phyloP scores from a whole-genome alignment of 1,140 invertebrate genomes.

The Drosophila burlai region DNA sequence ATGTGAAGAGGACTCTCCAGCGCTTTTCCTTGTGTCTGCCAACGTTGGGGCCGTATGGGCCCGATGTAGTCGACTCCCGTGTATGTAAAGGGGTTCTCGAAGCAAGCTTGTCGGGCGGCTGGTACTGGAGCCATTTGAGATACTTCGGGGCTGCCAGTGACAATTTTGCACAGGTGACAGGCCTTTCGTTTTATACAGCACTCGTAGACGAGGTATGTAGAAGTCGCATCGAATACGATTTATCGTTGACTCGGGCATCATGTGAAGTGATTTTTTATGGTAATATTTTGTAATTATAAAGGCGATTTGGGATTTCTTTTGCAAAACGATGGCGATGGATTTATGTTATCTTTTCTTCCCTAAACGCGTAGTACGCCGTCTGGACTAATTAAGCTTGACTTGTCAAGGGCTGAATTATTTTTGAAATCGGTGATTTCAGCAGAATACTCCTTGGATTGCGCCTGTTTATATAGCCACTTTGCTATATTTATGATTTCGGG shows the following conservation, averaged over 20 bases:
- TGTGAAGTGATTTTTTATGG: neutral
- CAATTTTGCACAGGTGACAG: neutral
- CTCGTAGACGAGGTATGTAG: neutral
- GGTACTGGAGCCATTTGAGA: neutral
- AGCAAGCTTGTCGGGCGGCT: neutral
- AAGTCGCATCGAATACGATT: neutral
- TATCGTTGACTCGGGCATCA: neutral
- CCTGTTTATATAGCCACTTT: too few relatives aligned
- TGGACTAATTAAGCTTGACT: neutral
- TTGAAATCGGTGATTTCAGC: neutral
- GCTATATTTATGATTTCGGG: too few relatives aligned
- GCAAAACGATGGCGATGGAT: neutral
- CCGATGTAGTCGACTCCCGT: neutral
- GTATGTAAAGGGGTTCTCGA: neutral
- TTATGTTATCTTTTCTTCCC: neutral
- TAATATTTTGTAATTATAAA: too few relatives aligned
- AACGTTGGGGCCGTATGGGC: neutral
- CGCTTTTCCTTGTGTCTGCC: constrained; percentile 2
- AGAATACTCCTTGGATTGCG: neutral
- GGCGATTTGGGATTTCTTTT: too few relatives aligned
- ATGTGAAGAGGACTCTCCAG: neutral
- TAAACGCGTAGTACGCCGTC: neutral
- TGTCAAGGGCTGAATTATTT: neutral
- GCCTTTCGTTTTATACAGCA: neutral
- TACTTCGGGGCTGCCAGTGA: neutral